A percentile compares a stretch with the other conserved stretches of the same genome.
phyloP scores from a whole-genome alignment of 2,797 vertebrate species.

The Semaprochilodus insignis region DNA sequence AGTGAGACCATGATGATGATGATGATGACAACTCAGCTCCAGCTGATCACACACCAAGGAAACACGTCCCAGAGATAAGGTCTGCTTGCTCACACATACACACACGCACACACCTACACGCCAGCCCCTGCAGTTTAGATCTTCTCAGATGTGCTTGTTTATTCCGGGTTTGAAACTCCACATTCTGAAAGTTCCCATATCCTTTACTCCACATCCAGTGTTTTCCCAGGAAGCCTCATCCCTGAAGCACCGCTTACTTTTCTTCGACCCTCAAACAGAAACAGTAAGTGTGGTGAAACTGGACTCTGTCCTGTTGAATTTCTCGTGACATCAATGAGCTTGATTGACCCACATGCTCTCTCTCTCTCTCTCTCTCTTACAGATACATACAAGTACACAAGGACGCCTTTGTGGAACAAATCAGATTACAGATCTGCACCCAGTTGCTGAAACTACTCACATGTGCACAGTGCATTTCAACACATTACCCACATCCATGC shows the following conservation, averaged over 20 bases:
- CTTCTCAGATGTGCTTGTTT: background rate
- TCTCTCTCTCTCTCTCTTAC: background rate
- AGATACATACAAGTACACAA: conserved; percentile 26
- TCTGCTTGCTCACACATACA: background rate
- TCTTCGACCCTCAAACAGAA: background rate
- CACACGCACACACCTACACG: conserved; percentile 19
- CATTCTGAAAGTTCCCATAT: background rate
- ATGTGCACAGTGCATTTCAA: background rate
- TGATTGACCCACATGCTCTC: background rate
- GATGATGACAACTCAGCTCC: conserved; percentile 7
- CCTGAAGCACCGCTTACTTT: background rate
- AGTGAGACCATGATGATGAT: conserved; percentile 41
- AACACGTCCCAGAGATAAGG: background rate
- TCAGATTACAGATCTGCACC: conserved; percentile 47
- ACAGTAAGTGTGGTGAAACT: background rate
- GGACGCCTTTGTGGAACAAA: conserved; percentile 51
- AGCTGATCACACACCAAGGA: conserved; percentile 5
- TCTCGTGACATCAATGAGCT: conserved; percentile 52
- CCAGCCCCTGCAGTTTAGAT: background rate
- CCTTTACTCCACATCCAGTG: background rate
- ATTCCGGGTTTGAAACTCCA: background rate
- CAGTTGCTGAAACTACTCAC: conserved; percentile 19
- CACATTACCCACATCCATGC: background rate
- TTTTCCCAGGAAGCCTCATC: background rate
- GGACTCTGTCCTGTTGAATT: conserved; percentile 21